Evolutionary conservation across 2,888 invertebrate genomes (phyloP).

Genomic region (Cryptocheilus praepositus): DNA sequence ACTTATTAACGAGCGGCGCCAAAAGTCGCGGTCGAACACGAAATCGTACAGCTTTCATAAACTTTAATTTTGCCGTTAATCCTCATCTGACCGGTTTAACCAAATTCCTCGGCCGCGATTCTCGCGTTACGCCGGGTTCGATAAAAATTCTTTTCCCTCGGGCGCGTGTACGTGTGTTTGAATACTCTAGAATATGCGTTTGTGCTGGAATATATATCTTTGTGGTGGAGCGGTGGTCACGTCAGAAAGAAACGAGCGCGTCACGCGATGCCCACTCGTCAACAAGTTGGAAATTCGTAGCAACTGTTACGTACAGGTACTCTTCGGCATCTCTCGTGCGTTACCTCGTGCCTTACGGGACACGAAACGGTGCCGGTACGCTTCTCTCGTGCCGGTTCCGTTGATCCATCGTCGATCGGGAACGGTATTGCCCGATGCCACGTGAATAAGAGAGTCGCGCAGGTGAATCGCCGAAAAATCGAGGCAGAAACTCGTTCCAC

Average conservation of each 20-base stretch:
- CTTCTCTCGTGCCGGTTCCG: constrained; percentile 26
- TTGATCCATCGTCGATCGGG: constrained; percentile 21
- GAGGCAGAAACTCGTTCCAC: too few relatives aligned
- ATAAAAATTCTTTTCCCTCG: not conserved
- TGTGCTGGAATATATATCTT: too few relatives aligned
- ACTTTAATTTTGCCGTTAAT: not conserved
- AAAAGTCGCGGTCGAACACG: too few relatives aligned
- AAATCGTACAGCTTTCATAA: too few relatives aligned
- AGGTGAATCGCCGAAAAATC: too few relatives aligned
- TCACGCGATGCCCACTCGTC: constrained; percentile 51
- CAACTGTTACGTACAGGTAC: constrained; percentile 19
- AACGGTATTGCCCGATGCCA: constrained; percentile 7
- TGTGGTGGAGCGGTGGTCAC: not conserved
- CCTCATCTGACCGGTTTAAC: constrained; percentile 14
- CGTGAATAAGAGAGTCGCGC: not conserved
- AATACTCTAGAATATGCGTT: not conserved
- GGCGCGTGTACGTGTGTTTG: not conserved
- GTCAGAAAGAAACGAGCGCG: constrained; percentile 20
- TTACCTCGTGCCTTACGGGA: constrained; percentile 32
- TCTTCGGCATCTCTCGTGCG: constrained; percentile 3
- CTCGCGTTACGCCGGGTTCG: not conserved
- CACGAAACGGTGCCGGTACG: constrained; percentile 41
- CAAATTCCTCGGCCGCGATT: constrained; percentile 8
- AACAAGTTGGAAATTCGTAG: constrained; percentile 62
- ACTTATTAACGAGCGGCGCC: too few relatives aligned